Evolutionary conservation across 2,797 vertebrate species (phyloP), one percentile per base, ranked within the genome.

Genomic region (Chelonia mydas): DNA sequence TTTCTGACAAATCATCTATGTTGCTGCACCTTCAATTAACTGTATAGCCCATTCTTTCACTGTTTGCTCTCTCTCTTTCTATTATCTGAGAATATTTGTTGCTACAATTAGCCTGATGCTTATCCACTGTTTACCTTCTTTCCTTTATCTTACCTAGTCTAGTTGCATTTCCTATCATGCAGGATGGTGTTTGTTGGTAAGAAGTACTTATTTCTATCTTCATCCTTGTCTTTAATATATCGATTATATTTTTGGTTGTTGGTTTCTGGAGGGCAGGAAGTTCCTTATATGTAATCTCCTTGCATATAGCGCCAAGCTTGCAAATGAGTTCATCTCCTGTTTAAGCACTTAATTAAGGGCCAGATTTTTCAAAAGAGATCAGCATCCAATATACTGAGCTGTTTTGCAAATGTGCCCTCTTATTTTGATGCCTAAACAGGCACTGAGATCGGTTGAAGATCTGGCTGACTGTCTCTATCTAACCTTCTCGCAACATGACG

Each of bases 21-120:
- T 93, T 97, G 80, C 84, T 89, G 78, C 89, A 92, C 28, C 74
- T 88, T 92, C 90, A 78, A 2, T 0, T 5, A 95, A 96, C 86
- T 94, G 59, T 92, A 93, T 92, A 74, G 77, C 31, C 85, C 4
- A 6, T 96, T 81, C 79, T 96, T 97, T 95, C 92, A 90, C 68
- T 93, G 65, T 95, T 96, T 96, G 89, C 91, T 94, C 92, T 82
- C 16, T 95, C 95, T 96, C 89, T 94, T 96, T 94, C 91, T 85
- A 94, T 95, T 95, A 94, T 94, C 95, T 94, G 92, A 95, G 88
- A 92, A 89, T 84, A 88, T 25, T 89, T 81, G 93, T 95, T 97
- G 97, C 96, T 97, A 96, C 93, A 93, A 97, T 97, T 96, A 97
- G 94, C 92, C 92, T 93, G 96, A 97, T 96, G 89, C 84, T 96